Base-by-base conservation (phyloP, 2,797 vertebrate genomes). In the Eurystomus glaucurus region DNA sequence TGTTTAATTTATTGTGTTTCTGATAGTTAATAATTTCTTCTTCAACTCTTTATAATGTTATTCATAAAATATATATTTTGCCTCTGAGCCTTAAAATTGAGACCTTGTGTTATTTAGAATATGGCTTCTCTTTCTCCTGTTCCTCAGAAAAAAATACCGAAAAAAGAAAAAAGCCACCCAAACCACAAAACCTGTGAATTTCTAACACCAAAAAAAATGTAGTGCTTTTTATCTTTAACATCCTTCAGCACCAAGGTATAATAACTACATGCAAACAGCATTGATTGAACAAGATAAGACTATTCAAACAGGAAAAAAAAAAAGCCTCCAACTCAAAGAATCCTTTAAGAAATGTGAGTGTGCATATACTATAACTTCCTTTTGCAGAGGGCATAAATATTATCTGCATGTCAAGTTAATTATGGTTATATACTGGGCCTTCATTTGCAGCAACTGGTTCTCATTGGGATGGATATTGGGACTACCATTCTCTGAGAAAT, bases 331-430 rank as follows among this genome's bases (percentile, higher is more conserved):
- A 48, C 19, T 54, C 39, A 70, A 78, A 77, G 57, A 85, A 93
- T 90, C 11, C 16, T 83, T 96, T 96, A 50, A 88, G 93, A 97
- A 97, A 94, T 88, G 22, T 66, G 61, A 13, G 22, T 90, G 68
- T 72, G 46, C 48, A 46, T 80, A 77, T 50, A 22, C 22, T 74
- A 23, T 28, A 71, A 83, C 86, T 91, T 91, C 58, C 35, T 87
- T 72, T 96, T 95, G 82, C 52, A 72, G 93, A 51, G 35, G 23
- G 9, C 33, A 72, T 70, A 79, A 90, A 94, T 80, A 92, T 75
- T 81, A 94, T 78, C 85, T 95, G 55, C 28, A 52, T 93, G 76
- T 96, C 92, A 96, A 91, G 15, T 90, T 95, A 95, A 95, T 95
- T 96, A 80, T 83, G 70, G n/a, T 75, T 72, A 77, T 88, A 90